Evolutionary conservation across 2,888 invertebrate species (phyloP).

Genomic region (Geophilus truncorum): DNA sequence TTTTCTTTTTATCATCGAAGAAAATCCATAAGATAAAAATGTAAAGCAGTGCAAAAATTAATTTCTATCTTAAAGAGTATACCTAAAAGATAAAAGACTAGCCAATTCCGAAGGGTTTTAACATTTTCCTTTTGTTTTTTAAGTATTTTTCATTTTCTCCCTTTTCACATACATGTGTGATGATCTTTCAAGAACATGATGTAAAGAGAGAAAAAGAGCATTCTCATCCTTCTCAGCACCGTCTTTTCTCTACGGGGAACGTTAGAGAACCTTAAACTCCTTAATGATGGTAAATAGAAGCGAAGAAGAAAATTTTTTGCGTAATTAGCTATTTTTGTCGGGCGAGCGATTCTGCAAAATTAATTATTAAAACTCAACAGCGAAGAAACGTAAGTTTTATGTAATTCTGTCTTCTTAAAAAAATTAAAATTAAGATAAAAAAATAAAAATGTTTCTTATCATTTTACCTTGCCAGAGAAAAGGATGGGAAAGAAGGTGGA

Average conservation of each 20-base stretch:
- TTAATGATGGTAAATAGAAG: conserved; percentile 18
- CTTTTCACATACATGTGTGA: background rate
- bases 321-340: conserved; percentile 12
- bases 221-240: background rate
- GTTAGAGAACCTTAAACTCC: background rate
- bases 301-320: background rate
- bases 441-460: background rate
- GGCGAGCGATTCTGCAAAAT: conserved; percentile 10
- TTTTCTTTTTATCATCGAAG: background rate
- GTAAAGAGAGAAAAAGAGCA: background rate
- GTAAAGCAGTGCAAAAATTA: background rate
- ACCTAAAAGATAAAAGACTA: background rate
- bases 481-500: background rate
- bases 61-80: background rate
- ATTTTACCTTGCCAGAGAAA: background rate
- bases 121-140: background rate
- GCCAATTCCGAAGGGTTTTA: background rate
- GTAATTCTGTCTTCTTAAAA: background rate
- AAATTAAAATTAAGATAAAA: background rate
- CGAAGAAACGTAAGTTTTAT: background rate
- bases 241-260: background rate
- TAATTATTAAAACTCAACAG: conserved; percentile 27
- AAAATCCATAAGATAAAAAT: background rate
- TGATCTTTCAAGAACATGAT: background rate
- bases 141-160: background rate